phyloP scores from a whole-genome alignment of 2,888 invertebrate genomes.

The Ellobium chinense region DNA sequence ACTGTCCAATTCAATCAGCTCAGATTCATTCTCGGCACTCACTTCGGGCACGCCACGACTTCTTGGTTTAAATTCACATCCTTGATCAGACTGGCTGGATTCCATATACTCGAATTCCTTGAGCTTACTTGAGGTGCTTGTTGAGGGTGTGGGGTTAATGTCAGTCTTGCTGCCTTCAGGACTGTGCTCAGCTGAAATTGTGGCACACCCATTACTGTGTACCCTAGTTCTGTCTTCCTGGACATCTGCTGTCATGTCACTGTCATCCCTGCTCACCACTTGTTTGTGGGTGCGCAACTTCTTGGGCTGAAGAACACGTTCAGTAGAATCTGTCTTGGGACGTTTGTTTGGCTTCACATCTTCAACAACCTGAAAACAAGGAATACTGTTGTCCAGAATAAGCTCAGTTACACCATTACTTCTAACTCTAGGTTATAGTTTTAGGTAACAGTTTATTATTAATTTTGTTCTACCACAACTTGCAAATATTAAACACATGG shows the following conservation, averaged over 20 bases:
- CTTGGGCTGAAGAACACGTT: not conserved
- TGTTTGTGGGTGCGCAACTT: not conserved
- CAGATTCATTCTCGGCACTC: too few relatives aligned
- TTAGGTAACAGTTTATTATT: too few relatives aligned
- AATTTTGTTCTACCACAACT: too few relatives aligned
- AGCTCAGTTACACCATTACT: too few relatives aligned
- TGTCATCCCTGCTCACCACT: not conserved
- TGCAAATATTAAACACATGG: too few relatives aligned
- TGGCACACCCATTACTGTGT: not conserved
- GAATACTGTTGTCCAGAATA: not conserved
- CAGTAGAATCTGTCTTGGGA: not conserved
- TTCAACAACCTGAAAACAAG: not conserved
- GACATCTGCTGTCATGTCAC: not conserved
- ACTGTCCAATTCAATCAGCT: not conserved
- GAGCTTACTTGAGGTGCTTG: not conserved
- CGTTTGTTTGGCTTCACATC: not conserved
- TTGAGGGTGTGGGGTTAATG: not conserved
- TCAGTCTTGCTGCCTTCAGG: too few relatives aligned
- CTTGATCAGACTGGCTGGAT: too few relatives aligned
- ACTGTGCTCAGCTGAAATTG: too few relatives aligned
- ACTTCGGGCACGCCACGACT: too few relatives aligned
- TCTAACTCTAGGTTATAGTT: too few relatives aligned
- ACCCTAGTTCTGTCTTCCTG: not conserved
- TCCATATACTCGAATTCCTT: constrained; percentile 17
- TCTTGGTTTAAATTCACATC: too few relatives aligned